Conservation (phyloP, 2,888 invertebrate genomes). For the Melanotus villosus region DNA sequence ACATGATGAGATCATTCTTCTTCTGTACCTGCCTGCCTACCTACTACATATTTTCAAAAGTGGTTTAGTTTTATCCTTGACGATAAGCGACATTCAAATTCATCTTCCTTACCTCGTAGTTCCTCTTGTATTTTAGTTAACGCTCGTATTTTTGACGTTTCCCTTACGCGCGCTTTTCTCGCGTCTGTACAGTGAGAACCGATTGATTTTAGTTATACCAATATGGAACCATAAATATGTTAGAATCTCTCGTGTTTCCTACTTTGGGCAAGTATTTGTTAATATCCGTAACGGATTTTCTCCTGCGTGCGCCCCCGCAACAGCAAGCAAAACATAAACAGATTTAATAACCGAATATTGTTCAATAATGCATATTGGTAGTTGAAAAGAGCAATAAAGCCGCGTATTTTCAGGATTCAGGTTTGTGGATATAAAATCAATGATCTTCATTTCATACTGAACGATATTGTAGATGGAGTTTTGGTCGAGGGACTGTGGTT, state of each 20-base stretch:
- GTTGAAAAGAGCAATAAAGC: slow-evolving; percentile 34
- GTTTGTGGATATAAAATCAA: slow-evolving; percentile 45
- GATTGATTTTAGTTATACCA: slow-evolving; percentile 24
- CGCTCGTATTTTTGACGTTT: slow-evolving; percentile 6
- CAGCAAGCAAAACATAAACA: slow-evolving; percentile 16
- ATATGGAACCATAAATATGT: slow-evolving; percentile 11
- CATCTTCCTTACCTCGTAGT: background rate
- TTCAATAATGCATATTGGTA: slow-evolving; percentile 36
- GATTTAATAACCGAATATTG: slow-evolving; percentile 34
- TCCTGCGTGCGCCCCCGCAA: background rate
- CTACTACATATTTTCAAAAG: slow-evolving; percentile 24
- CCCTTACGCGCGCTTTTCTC: background rate
- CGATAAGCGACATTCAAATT: slow-evolving; percentile 19
- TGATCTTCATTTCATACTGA: slow-evolving; percentile 43
- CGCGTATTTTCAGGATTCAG: slow-evolving; percentile 30
- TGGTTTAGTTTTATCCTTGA: slow-evolving; percentile 15
- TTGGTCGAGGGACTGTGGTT: slow-evolving; percentile 45
- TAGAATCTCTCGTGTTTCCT: slow-evolving; percentile 6
- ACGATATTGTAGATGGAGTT: slow-evolving; percentile 41
- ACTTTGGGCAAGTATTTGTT: slow-evolving; percentile 9
- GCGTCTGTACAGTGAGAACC: slow-evolving; percentile 12
- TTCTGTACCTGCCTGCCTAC: slow-evolving; percentile 7
- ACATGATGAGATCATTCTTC: slow-evolving; percentile 39
- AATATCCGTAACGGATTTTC: background rate
- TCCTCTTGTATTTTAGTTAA: slow-evolving; percentile 3